Conservation (phyloP, 2,797 vertebrate species). For the Girardinus metallicus region DNA sequence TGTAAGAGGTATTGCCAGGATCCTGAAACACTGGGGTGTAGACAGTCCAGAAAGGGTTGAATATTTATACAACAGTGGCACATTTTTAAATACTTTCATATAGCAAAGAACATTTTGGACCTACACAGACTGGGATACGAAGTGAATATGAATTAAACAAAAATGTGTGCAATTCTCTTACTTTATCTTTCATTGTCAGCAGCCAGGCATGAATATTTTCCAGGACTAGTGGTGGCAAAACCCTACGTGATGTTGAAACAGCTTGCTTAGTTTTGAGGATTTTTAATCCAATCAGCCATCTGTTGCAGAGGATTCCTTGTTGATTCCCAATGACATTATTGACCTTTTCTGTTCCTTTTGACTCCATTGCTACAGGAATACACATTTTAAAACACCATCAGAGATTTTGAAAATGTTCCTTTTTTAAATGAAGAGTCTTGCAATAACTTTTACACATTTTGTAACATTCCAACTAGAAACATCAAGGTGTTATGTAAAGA, state of each 20-base stretch:
- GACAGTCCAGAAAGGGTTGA: background rate
- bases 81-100: background rate
- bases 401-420: background rate
- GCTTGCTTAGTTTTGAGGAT: conserved; percentile 20
- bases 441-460: no score
- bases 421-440: background rate
- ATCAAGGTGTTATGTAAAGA: background rate
- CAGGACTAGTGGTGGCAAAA: background rate
- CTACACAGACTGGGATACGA: background rate
- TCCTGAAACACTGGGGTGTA: background rate
- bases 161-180: background rate
- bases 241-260: conserved; percentile 17
- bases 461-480: background rate
- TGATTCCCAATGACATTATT: conserved; percentile 19
- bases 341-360: conserved; percentile 1
- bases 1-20: background rate
- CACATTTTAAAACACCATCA: background rate
- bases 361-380: conserved; percentile 1
- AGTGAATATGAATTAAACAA: background rate
- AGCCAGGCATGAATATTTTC: background rate
- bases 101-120: background rate
- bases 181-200: background rate
- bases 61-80: background rate
- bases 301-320: conserved; percentile 7
- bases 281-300: conserved; percentile 38